Evolutionary conservation across 1,140 invertebrate genomes (phyloP), one percentile per base, ranked within the genome.

Genomic region (Caenorhabditis latens): DNA sequence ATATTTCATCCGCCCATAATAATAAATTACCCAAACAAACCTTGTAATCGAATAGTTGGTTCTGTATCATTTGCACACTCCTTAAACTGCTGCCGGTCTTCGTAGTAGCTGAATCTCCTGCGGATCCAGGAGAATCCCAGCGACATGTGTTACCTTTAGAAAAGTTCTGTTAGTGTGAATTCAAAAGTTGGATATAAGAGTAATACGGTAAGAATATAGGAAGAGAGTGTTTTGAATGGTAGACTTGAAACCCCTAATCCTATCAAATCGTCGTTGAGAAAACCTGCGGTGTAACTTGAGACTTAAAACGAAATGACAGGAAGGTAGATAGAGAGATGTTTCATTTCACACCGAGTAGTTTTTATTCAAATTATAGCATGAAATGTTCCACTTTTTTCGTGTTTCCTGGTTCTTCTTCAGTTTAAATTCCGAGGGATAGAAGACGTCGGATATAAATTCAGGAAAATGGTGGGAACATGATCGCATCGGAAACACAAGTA

Each of bases 81-180:
- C 7, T 6, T 14, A 19, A 75, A 75, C 43, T 75, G 67, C 9
- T 48, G 67, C 9, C 16, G 46, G 19, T 75, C 67, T 9, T 75
- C 67, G 67, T 75, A 75, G 67, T 75, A 75, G 67, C 67, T 75
- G 67, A 75, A 75, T n/a, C 67, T 75, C 67, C 67, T 75, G 67
- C 67, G 67, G 67, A 75, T 16, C 67, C 67, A 75, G 67, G 67
- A 75, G 42, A 75, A 75, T n/a, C 67, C 67, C 21, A 75, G 14
- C 16, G 67, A 75, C 67, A 75, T 75, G 11, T 2, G 11, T 2
- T 46, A 75, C 67, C 67, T 75, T 75, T 9, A 48, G 42, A 75
- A 42, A 75, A 5, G 6, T 14, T 32, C 11, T 53, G 16, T 53
- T 53, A 11, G 3, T 14, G 3, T 53, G 13, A 46, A 46, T 75